Conservation (phyloP, 64 coral and sea anemone genomes). For the Montipora efflorescens region DNA sequence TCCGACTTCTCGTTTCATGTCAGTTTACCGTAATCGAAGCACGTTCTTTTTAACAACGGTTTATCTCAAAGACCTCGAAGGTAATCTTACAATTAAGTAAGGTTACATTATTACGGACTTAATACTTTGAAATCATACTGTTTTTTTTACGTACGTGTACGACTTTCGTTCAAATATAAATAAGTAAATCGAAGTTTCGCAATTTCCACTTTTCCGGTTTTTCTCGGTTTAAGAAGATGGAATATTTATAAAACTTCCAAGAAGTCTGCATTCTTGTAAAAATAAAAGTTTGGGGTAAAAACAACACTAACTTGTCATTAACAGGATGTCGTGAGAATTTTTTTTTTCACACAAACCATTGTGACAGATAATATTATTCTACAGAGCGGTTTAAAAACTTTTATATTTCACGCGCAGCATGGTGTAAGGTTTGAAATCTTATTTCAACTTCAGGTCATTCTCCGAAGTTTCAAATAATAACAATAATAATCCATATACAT, state of each 20-base stretch:
- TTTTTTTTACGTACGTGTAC: too few relatives aligned
- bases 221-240: too few relatives aligned
- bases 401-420: conserved; percentile 53
- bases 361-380: background rate
- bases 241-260: background rate
- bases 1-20: too few relatives aligned
- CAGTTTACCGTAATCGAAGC: too few relatives aligned
- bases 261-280: conserved; percentile 8
- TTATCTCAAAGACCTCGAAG: too few relatives aligned
- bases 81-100: too few relatives aligned
- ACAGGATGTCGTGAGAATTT: background rate
- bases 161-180: too few relatives aligned
- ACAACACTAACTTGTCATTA: conserved; percentile 27
- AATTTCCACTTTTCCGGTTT: too few relatives aligned
- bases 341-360: background rate
- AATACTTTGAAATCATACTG: too few relatives aligned
- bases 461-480: conserved; percentile 31
- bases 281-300: conserved; percentile 49
- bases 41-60: too few relatives aligned
- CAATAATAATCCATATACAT: conserved; percentile 32
- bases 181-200: too few relatives aligned
- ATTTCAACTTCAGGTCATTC: conserved; percentile 49
- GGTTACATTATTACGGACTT: too few relatives aligned
- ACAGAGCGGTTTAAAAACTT: conserved; percentile 22
- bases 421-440: conserved; percentile 32